Evolutionary conservation across 2,888 invertebrate genomes (phyloP).

Genomic region (Diabrotica balteata): DNA sequence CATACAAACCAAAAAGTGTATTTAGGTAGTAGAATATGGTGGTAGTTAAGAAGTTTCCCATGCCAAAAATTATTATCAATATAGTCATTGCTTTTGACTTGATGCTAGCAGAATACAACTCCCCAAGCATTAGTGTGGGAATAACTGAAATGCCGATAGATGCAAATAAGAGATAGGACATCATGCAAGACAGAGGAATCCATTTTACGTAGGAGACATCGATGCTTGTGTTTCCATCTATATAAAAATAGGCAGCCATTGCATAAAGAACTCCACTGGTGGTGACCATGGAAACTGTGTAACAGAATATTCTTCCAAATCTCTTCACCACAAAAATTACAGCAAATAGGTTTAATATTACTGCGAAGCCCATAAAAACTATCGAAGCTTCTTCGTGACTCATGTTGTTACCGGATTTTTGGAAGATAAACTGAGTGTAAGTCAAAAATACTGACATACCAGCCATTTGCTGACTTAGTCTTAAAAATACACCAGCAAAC

Average conservation of each 20-base stretch:
- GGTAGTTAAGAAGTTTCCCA: too few species aligned
- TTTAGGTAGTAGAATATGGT: too few species aligned
- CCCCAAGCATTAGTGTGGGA: too few species aligned
- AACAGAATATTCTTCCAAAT: conserved; percentile 48
- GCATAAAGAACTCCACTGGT: neutral
- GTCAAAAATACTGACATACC: conserved; percentile 48
- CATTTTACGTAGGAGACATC: conserved; percentile 33
- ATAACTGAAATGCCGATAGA: too few species aligned
- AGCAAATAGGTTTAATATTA: conserved; percentile 37
- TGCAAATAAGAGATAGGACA: too few species aligned
- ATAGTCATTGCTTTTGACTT: too few species aligned
- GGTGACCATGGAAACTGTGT: conserved; percentile 40
- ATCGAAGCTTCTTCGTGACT: conserved; percentile 50
- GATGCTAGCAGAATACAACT: too few species aligned
- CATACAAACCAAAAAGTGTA: too few species aligned
- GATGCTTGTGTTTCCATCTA: conserved; percentile 27
- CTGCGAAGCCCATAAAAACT: conserved; percentile 42
- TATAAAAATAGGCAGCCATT: conserved; percentile 43
- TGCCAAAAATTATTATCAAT: too few species aligned
- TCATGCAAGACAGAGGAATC: conserved; percentile 44
- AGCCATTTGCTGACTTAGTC: conserved; percentile 50
- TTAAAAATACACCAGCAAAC: conserved; percentile 46
- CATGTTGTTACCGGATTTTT: conserved; percentile 51
- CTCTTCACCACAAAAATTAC: conserved; percentile 45
- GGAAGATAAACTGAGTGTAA: conserved; percentile 52